phyloP scores from a whole-genome alignment of 2,113 vertebrate genomes.

The Dinomys branickii region DNA sequence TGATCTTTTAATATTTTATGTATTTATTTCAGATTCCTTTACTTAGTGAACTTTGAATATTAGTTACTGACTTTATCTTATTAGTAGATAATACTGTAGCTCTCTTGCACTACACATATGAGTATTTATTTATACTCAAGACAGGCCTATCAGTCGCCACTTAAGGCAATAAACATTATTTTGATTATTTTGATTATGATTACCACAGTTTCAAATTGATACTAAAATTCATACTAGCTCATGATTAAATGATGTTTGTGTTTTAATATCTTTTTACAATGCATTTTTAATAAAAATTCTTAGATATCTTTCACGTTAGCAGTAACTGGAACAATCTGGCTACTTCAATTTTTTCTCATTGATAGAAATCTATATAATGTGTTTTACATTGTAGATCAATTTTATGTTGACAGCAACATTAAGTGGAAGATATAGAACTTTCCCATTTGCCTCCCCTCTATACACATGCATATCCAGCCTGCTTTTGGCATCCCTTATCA shows the following conservation, averaged over 20 bases:
- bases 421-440: not conserved
- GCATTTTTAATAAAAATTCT: not conserved
- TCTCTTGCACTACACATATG: not conserved
- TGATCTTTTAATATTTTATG: not conserved
- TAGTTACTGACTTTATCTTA: not conserved
- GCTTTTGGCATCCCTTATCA: not conserved
- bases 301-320: not conserved
- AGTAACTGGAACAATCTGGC: not conserved
- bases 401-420: not conserved
- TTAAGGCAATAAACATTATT: not conserved
- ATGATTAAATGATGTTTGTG: not conserved
- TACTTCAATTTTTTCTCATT: not conserved
- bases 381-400: not conserved
- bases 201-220: not conserved
- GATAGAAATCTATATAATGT: not conserved
- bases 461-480: fast-evolving
- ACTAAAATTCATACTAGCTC: not conserved
- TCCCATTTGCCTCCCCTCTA: no score
- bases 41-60: not conserved
- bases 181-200: not conserved
- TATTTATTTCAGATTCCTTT: not conserved
- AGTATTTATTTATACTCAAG: not conserved
- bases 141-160: not conserved
- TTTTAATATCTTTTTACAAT: not conserved
- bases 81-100: not conserved